Evolutionary conservation across 2,888 invertebrate genomes (phyloP), one percentile per base, ranked within the genome.

Genomic region (Parelbella ahira): DNA sequence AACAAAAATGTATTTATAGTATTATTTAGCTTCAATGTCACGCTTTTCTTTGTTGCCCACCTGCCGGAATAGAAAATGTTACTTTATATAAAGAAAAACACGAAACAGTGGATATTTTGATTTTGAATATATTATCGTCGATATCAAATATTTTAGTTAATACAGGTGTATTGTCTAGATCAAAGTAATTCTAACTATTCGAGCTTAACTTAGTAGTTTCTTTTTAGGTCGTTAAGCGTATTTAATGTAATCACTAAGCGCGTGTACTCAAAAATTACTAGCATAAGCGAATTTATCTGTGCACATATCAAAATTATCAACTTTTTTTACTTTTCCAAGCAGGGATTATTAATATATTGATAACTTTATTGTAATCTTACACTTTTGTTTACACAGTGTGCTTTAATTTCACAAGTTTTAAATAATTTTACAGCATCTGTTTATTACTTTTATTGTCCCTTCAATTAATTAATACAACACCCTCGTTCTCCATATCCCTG

Each of bases 131-230:
- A 28, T 13, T 4, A 7, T 18, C 3, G 30, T 11, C 10, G 47
- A 53, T 42, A 38, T 58, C 55, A 46, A 52, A 39, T 41, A 21
- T 18, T 32, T 46, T 37, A 41, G 39, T 30, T 18, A 9, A 32
- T 42, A 38, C 28, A 44, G 37, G 43, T 45, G 43, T 39, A 37
- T 18, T 42, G 24, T 43, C 34, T 45, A 45, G 47, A 50, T 46
- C 46, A 51, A 50, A 51, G 37, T 47, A 48, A 18, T 51, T 53
- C 44, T 56, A 48, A 46, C 43, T 42, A 42, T 53, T 44, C 43
- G 53, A 57, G 55, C 55, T 61, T 56, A 59, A 51, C 46, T 49
- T 51, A 47, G 49, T 47, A 54, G 48, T 52, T 3, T 15, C 4
- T 15, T 15, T 47, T 55, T 42, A 49, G 44, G 42, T 47, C 9